Evolutionary conservation across 2,113 vertebrate genomes (phyloP), one percentile per base, ranked within the genome.

Genomic region (Perccottus glenii): DNA sequence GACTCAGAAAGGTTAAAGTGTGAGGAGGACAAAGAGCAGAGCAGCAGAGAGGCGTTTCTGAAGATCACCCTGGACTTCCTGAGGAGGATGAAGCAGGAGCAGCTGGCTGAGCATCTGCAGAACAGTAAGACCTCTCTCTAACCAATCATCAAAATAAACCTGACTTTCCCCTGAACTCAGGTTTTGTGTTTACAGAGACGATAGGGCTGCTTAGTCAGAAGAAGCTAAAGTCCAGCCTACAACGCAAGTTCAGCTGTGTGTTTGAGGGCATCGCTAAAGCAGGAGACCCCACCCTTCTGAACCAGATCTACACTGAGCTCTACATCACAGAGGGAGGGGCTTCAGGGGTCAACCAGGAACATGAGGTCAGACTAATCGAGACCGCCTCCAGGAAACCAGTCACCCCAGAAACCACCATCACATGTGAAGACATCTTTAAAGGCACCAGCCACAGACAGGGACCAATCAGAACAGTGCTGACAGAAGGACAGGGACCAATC

Each of bases 231-330:
- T 8, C 32, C 36, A 5, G 35, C n/a, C 52, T 55, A 33, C 12
- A 55, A 12, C 52, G 35, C 11, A 55, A 12, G 33, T 55, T 36
- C 52, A 55, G 52, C 14, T 12, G 12, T n/a, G 52, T 55, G 52
- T 55, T 35, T 55, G 52, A 55, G 52, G 52, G 52, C 52, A 12
- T 55, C 32, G 36, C 59, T 47, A 63, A 63, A 63, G 19, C 48
- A 33, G 68, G 59, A 45, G 32, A 53, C 32, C 9, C 36, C n/a
- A 56, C 46, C 53, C 50, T 15, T 51, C 74, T 81, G 36, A 68
- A 51, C 32, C 38, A 74, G 64, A 61, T 74, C 71, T 74, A 67
- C 63, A 74, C 71, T 67, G 64, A 74, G 64, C 52, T 70, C 64
- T 64, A 65, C 60, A 76, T 83, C 72, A 83, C 68, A 64, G 75